Evolutionary conservation across 1,140 invertebrate genomes (phyloP).

Genomic region (Sitobion miscanthi): DNA sequence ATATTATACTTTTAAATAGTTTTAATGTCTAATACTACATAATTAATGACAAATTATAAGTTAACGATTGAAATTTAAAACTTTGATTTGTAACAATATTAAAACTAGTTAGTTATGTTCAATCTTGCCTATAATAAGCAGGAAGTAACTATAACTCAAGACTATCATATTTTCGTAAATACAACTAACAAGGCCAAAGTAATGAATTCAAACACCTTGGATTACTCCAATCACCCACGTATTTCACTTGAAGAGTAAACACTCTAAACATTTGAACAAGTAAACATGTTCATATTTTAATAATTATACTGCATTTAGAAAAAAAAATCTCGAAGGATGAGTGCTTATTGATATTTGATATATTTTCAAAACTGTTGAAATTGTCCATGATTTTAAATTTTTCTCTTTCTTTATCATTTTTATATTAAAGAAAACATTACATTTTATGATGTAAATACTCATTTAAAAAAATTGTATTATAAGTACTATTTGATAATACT

Average conservation of each 20-base stretch:
- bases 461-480: too few relatives aligned
- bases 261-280: neutral
- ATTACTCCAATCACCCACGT: neutral
- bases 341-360: too few relatives aligned
- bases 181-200: constrained; percentile 3
- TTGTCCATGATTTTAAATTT: too few relatives aligned
- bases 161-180: neutral
- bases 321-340: neutral
- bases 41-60: neutral
- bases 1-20: too few relatives aligned
- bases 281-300: neutral
- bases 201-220: neutral
- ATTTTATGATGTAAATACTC: too few relatives aligned
- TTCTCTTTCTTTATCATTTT: too few relatives aligned
- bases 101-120: neutral
- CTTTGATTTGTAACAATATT: neutral
- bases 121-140: neutral
- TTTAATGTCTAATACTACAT: too few relatives aligned
- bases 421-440: too few relatives aligned
- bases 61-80: neutral
- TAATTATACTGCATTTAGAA: neutral
- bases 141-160: neutral
- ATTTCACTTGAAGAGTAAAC: neutral
- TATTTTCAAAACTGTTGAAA: neutral
- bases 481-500: too few relatives aligned